Conservation (phyloP, 2,888 invertebrate species). For the Cheiracanthium punctorium region DNA sequence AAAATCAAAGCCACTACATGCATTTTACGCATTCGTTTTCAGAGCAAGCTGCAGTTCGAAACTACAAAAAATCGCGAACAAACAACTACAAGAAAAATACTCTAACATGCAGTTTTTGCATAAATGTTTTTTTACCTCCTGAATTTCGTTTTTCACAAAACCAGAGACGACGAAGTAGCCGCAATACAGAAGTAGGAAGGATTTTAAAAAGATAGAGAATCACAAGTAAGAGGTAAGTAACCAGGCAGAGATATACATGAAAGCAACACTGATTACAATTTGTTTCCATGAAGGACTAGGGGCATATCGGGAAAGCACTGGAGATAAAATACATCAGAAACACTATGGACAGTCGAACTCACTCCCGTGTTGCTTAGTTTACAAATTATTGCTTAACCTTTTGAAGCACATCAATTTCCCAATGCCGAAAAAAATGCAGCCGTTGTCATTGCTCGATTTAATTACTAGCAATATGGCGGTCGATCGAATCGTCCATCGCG, state of each 20-base stretch:
- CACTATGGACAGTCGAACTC: background rate
- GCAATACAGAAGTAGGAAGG: constrained; percentile 57
- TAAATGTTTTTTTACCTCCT: constrained; percentile 67
- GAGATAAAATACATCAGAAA: background rate
- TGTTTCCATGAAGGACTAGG: background rate
- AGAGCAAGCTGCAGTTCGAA: background rate
- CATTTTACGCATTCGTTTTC: too few relatives aligned
- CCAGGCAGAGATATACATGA: constrained; percentile 48
- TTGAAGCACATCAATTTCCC: too few relatives aligned
- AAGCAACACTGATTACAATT: constrained; percentile 36
- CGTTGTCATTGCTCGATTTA: too few relatives aligned
- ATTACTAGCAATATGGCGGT: too few relatives aligned
- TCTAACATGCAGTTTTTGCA: constrained; percentile 37
- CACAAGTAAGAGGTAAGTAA: constrained; percentile 59
- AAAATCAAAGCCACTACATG: too few relatives aligned
- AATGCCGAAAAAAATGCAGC: too few relatives aligned
- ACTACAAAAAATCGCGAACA: too few relatives aligned
- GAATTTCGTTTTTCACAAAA: constrained; percentile 45
- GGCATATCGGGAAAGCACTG: background rate
- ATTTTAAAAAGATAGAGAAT: constrained; percentile 58
- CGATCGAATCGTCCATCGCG: too few relatives aligned
- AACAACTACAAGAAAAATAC: background rate
- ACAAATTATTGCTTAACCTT: too few relatives aligned
- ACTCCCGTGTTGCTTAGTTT: background rate
- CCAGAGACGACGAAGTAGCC: constrained; percentile 56